Base-by-base conservation (phyloP, 2,113 vertebrate genomes). In the Trogon melanurus region DNA sequence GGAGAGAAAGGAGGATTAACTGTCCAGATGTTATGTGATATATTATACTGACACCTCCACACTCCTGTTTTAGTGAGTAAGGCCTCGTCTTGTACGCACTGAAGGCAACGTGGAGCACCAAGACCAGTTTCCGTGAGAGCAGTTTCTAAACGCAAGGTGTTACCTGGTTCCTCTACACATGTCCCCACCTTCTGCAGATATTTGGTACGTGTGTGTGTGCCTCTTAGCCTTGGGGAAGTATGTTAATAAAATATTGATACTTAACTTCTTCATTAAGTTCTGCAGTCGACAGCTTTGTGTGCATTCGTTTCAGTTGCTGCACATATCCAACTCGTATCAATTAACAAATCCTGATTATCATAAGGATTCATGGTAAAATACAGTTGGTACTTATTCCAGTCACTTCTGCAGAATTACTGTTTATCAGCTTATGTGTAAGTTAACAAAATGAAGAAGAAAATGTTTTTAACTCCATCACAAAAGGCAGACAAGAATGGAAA, bases 1-100 rank as follows among this genome's bases (percentile, higher is more conserved):
- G 79, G 88, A 88, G 58, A 92, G 64, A 93, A 96, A 89, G 62
- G 60, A 87, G 44, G 56, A 85, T 89, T 89, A 95, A 79, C 57
- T 82, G 36, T 60, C 50, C 73, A 84, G 47, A 94, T 87, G 57
- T 70, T 92, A 91, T 3, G 9, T 51, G 83, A 95, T 65, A 92
- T 41, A 4, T 67, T 72, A 81, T 6, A 67, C 8, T 17, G 83
- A 67, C 65, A 79, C 70, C 48, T 90, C 82, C 48, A 19, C 38
- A 10, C 58, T 61, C 36, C 50, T 53, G 13, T 44, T 89, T 45
- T 21, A 79, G 41, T 18, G 57, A 70, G 27, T 27, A 21, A 8
- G 73, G 57, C 66, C 86, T 79, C 1, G 0, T n/a, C 50, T 61
- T 50, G 29, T 57, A 53, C 25, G 27, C 53, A 29, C 7, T 65